phyloP scores from a whole-genome alignment of 2,113 vertebrate genomes.

The Pelusios castaneus region DNA sequence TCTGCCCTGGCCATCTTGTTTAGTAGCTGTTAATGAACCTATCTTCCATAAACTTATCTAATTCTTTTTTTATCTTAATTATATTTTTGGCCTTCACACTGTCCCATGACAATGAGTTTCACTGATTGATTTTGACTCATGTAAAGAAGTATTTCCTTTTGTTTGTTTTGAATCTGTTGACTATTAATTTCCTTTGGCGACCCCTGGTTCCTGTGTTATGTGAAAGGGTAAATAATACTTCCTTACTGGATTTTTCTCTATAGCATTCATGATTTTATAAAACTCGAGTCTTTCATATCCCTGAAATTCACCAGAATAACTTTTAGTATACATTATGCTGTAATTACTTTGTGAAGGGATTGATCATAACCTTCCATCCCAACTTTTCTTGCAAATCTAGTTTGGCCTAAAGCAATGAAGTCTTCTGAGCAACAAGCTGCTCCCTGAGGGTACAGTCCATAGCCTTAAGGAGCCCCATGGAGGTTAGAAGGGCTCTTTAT shows the following conservation, averaged over 20 bases:
- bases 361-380: not conserved
- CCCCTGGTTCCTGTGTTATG: not conserved
- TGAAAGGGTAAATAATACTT: not conserved
- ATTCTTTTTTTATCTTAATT: not conserved
- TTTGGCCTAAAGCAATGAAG: not conserved
- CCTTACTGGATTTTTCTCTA: not conserved
- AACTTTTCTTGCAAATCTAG: not conserved
- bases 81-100: not conserved
- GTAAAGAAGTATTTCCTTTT: not conserved
- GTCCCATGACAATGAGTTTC: not conserved
- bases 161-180: not conserved
- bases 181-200: not conserved
- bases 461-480: too few relatives aligned
- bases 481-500: not conserved
- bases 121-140: not conserved
- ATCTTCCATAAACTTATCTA: not conserved
- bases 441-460: not conserved
- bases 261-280: not conserved
- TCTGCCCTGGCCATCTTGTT: not conserved
- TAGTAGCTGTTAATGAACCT: not conserved
- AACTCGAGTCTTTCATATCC: not conserved
- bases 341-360: not conserved
- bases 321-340: not conserved
- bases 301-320: not conserved
- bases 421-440: not conserved